A percentile compares a stretch with the other conserved stretches of the same genome.
phyloP scores from a whole-genome alignment of 1,140 invertebrate genomes.

The Aleiodes sp. region DNA sequence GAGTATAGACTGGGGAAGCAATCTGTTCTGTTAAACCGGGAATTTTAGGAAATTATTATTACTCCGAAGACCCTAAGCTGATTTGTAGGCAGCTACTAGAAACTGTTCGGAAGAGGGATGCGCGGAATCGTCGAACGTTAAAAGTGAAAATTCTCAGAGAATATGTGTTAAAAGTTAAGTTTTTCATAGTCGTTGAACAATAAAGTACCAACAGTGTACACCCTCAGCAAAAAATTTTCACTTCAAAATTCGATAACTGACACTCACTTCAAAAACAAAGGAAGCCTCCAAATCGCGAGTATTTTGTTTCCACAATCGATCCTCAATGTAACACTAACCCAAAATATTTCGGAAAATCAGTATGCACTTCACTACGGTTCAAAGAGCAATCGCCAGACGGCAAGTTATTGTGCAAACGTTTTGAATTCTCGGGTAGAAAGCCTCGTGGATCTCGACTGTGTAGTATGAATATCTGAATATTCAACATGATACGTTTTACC shows the following conservation, averaged over 20 bases:
- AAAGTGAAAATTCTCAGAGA: too few relatives aligned
- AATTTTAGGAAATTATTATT: neutral
- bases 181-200: too few relatives aligned
- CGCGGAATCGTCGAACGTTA: neutral
- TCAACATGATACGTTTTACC: slow-evolving; percentile 21
- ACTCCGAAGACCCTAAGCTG: neutral
- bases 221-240: too few relatives aligned
- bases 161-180: too few relatives aligned
- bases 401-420: neutral
- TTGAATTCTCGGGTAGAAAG: slow-evolving; percentile 13
- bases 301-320: neutral
- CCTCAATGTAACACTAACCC: neutral
- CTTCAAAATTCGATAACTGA: too few relatives aligned
- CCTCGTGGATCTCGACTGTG: slow-evolving; percentile 3
- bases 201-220: too few relatives aligned
- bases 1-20: neutral
- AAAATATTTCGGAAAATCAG: neutral
- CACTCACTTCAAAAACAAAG: neutral
- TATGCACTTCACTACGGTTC: slow-evolving; percentile 2
- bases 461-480: slow-evolving; percentile 37
- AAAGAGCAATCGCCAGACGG: slow-evolving; percentile 8
- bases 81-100: neutral
- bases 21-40: neutral
- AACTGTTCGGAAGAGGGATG: neutral
- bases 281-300: neutral